Conservation (phyloP, 2,797 vertebrate species). For the Botia almorhae region DNA sequence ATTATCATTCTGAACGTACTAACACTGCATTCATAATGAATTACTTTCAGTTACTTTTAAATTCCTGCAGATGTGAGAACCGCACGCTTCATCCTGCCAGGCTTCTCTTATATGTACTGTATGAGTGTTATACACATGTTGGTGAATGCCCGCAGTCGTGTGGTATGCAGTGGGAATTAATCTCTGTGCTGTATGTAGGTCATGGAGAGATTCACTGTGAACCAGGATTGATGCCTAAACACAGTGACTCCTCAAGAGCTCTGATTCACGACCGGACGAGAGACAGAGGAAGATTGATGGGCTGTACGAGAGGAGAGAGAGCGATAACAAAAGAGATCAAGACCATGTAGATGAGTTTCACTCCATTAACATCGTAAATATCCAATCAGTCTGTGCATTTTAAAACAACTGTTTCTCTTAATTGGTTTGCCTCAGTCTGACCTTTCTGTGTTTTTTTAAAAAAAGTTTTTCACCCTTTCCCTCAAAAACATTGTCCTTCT, state of each 20-base stretch:
- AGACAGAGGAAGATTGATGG: background rate
- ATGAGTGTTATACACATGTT: background rate
- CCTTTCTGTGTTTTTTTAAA: background rate
- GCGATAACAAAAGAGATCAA: background rate
- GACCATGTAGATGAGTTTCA: background rate
- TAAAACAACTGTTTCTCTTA: constrained; percentile 12
- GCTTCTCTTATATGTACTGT: background rate
- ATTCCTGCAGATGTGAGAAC: background rate
- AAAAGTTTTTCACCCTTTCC: background rate
- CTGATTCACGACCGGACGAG: constrained; percentile 10
- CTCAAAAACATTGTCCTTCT: background rate
- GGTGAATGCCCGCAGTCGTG: background rate
- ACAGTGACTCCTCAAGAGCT: background rate
- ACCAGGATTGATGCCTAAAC: constrained; percentile 30
- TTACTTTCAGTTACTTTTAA: background rate
- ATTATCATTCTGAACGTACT: no score
- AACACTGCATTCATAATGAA: no score
- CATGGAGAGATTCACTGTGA: constrained; percentile 15
- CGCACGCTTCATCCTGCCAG: background rate
- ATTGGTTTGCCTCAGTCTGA: constrained; percentile 5
- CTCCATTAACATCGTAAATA: constrained; percentile 3
- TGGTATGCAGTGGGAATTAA: background rate
- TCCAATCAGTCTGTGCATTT: no score
- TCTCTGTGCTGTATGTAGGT: constrained; percentile 39
- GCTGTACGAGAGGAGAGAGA: background rate